Base-by-base conservation (phyloP, 2,113 vertebrate species). In the Ochotona princeps region DNA sequence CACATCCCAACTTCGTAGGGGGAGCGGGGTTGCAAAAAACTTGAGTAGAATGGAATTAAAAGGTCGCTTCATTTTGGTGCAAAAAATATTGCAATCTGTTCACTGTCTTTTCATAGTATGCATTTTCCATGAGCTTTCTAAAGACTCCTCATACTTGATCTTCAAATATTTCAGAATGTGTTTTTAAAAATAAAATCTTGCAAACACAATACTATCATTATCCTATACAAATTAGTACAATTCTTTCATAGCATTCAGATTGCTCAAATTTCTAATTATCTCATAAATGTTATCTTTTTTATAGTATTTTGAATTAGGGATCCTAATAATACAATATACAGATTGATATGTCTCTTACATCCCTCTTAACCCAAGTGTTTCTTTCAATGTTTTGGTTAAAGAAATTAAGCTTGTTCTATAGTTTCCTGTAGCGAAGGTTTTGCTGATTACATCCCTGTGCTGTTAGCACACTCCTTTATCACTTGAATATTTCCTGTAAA, bases 101-200 rank as follows among this genome's bases (percentile, higher is more conserved):
- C 54, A 57, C 18, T 14, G 14, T 57, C 18, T 57, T 57, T 57
- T 57, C 54, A 57, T 57, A 57, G 15, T 57, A 57, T 57, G 54
- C 54, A 57, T 57, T 57, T 57, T 57, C 18, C 54, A 57, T 57
- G 54, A 57, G 18, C 54, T 18, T 57, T 57, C 54, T 15, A 18
- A 57, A 20, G 12, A 57, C 54, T 57, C 14, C 54, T 57, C 3
- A 47, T 61, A 87, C 17, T 96, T 87, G 32, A 80, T 74, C 76
- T 28, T 14, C 25, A 92, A 93, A 83, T 86, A 83, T 11, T 74
- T 76, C 49, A 88, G 30, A 17, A 25, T 60, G 44, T 69, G 9
- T 81, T 78, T 78, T 91, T 57, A 87, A 89, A 94, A 91, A 91
- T 85, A 78, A 92, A 83, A 28, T 54, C 87, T 78, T 80, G 38